phyloP scores from a whole-genome alignment of 2,113 vertebrate genomes.

The Sebastes schlegelii region DNA sequence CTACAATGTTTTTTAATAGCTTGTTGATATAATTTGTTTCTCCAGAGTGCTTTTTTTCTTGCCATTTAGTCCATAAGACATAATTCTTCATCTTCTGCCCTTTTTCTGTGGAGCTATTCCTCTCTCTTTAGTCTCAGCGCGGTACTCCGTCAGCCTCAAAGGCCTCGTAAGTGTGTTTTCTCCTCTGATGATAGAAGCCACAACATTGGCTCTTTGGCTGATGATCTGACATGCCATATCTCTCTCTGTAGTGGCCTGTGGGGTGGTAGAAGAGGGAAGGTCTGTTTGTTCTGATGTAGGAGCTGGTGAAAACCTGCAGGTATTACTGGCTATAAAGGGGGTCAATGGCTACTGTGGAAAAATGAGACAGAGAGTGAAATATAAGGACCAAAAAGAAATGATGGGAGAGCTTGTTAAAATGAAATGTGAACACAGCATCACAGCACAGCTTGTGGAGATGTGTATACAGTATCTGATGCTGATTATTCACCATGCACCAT shows the following conservation, averaged over 20 bases:
- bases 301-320: constrained; percentile 33
- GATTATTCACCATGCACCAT: background rate
- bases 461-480: background rate
- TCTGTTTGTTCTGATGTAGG: constrained; percentile 31
- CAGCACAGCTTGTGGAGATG: background rate
- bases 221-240: constrained; percentile 36
- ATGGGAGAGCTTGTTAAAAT: background rate
- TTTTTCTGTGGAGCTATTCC: background rate
- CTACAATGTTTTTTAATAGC: background rate
- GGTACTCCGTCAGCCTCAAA: constrained; percentile 30
- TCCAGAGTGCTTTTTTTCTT: background rate
- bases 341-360: constrained; percentile 9
- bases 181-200: constrained; percentile 23
- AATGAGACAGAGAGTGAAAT: constrained; percentile 14
- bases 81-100: background rate
- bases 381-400: background rate
- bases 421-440: background rate
- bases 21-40: background rate
- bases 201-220: constrained; percentile 46
- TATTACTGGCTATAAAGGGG: constrained; percentile 18
- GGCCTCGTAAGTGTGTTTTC: constrained; percentile 39
- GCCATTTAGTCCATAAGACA: background rate
- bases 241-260: constrained; percentile 34
- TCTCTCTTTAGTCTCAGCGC: constrained; percentile 19
- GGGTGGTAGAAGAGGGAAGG: constrained; percentile 12